phyloP scores from a whole-genome alignment of 2,113 vertebrate genomes.

The Pseudorasbora parva region DNA sequence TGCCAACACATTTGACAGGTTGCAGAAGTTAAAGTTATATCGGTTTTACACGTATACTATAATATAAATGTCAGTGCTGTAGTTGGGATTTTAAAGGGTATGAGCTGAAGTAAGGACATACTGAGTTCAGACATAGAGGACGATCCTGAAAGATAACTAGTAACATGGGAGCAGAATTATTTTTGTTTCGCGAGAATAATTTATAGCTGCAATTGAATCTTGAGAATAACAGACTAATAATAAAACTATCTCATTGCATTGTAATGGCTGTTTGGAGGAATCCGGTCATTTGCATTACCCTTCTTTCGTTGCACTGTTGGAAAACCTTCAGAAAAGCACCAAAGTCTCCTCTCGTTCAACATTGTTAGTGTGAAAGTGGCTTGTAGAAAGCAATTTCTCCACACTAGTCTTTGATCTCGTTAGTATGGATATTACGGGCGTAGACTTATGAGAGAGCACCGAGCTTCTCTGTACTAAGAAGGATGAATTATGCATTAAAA shows the following conservation, averaged over 20 bases:
- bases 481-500: constrained; percentile 38
- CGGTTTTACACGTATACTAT: neutral
- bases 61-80: constrained; percentile 7
- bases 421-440: constrained; percentile 35
- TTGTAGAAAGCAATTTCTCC: constrained; percentile 49
- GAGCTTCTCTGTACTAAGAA: constrained; percentile 38
- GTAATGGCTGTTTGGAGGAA: neutral
- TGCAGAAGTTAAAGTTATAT: constrained; percentile 3
- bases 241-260: neutral
- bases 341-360: constrained; percentile 17
- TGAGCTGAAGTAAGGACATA: neutral
- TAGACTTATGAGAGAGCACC: constrained; percentile 30
- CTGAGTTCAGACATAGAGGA: neutral
- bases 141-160: neutral
- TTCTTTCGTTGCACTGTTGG: neutral
- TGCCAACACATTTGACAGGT: neutral
- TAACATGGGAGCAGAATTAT: neutral
- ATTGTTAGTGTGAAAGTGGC: constrained; percentile 48
- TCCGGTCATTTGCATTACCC: neutral
- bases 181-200: constrained; percentile 1
- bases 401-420: constrained; percentile 47
- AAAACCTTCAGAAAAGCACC: constrained; percentile 18
- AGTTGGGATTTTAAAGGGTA: neutral
- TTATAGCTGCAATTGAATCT: neutral
- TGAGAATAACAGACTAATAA: constrained; percentile 28